Conservation (phyloP, 2,888 invertebrate genomes). For the Oxystoma pomonae region DNA sequence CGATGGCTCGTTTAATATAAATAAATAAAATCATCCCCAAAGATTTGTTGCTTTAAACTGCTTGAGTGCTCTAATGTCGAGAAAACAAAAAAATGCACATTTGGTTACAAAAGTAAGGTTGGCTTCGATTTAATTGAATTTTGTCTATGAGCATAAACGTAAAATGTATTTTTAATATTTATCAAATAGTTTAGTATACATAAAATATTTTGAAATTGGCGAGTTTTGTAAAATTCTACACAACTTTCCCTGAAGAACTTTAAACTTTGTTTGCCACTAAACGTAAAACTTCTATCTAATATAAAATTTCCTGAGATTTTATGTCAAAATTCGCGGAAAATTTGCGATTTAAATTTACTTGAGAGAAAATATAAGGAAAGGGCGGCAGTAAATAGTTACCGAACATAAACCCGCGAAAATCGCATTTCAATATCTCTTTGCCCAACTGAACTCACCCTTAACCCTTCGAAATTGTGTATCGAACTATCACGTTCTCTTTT, state of each 20-base stretch:
- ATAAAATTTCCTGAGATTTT: not conserved
- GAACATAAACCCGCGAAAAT: not conserved
- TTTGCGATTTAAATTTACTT: not conserved
- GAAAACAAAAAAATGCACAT: no score
- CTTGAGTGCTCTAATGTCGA: no score
- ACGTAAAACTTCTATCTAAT: not conserved
- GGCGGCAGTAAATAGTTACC: not conserved
- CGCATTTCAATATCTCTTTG: not conserved
- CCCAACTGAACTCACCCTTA: not conserved
- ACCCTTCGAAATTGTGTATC: not conserved
- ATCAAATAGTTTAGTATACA: no score
- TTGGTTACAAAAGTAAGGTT: no score
- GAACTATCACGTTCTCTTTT: not conserved
- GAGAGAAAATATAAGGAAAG: not conserved
- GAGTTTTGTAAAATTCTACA: not conserved
- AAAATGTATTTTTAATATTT: no score
- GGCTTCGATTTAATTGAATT: no score
- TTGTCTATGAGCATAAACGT: no score
- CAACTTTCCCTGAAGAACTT: not conserved
- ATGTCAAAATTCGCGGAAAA: not conserved
- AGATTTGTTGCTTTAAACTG: no score
- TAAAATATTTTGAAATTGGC: not conserved
- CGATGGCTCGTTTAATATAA: no score
- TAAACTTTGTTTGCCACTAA: not conserved
- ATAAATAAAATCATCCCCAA: no score